Evolutionary conservation across 2,113 vertebrate species (phyloP).

Genomic region (Phaetusa simplex): DNA sequence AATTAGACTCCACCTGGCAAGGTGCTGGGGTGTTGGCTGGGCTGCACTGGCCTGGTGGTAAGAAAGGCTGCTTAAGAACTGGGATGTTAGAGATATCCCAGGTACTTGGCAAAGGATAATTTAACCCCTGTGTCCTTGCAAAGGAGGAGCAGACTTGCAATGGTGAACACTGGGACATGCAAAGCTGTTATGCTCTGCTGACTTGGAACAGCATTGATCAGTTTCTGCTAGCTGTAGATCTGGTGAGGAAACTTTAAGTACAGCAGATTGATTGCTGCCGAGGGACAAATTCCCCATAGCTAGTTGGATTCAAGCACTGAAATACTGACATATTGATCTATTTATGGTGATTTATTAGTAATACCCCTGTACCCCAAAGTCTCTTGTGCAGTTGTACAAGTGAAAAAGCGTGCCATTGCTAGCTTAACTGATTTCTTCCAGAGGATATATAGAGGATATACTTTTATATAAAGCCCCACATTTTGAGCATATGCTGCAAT

Average conservation of each 20-base stretch:
- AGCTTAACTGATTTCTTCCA: neutral
- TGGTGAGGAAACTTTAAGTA: conserved; percentile 46
- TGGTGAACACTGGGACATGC: neutral
- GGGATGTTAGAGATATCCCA: neutral
- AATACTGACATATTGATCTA: conserved; percentile 45
- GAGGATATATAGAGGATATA: neutral
- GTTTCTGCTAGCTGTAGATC: conserved; percentile 26
- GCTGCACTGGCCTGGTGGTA: neutral
- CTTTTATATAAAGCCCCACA: neutral
- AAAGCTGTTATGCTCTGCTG: neutral
- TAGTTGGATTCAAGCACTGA: conserved; percentile 10
- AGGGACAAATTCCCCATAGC: conserved; percentile 43
- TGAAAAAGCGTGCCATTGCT: neutral
- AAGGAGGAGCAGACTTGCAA: neutral
- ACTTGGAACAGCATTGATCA: conserved; percentile 52
- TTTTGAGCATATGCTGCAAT: neutral
- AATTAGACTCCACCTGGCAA: neutral
- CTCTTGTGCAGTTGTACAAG: neutral
- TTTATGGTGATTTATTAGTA: conserved; percentile 38
- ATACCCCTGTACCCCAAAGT: conserved; percentile 19
- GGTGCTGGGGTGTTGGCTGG: neutral
- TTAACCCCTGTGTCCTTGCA: neutral
- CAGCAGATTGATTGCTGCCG: conserved; percentile 48
- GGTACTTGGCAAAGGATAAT: neutral
- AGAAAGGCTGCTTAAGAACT: neutral